These are phyloP conservation scores for Plotosus lineatus DNA, from an alignment of 2,113 vertebrate genomes.

Conservation along the genomic window DNA sequence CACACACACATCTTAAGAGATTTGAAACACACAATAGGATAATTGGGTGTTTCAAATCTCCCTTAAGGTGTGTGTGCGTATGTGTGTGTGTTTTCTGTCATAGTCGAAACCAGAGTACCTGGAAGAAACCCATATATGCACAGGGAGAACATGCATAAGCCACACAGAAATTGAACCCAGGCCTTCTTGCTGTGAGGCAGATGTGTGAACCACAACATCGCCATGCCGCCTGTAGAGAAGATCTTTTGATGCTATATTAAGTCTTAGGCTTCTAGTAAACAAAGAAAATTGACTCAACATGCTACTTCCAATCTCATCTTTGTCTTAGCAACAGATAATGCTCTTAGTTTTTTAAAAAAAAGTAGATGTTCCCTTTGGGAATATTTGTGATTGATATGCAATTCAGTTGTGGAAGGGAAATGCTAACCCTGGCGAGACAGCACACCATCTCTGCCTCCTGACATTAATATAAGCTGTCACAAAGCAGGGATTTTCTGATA, in stretches of 20 bases:
- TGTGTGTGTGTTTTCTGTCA: no score
- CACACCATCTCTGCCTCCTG: constrained; percentile 40
- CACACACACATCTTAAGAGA: no score
- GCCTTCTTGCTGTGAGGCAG: no score
- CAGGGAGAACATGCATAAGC: no score
- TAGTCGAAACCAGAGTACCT: no score
- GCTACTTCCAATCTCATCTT: constrained; percentile 29
- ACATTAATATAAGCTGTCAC: constrained; percentile 48
- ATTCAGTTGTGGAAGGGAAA: constrained; percentile 35
- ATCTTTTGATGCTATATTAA: constrained; percentile 38
- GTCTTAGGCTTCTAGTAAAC: constrained; percentile 42
- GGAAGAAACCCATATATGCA: no score
- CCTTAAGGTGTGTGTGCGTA: no score
- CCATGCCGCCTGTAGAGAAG: constrained; percentile 28
- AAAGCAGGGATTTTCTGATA: constrained; percentile 36
- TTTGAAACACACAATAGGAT: no score
- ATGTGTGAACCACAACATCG: no score
- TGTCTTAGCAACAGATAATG: constrained; percentile 5
- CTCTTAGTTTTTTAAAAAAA: not conserved
- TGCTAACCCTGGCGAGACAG: constrained; percentile 17
- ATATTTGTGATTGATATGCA: constrained; percentile 32
- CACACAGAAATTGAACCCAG: no score
- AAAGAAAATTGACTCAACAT: constrained; percentile 30
- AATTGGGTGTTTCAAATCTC: no score
- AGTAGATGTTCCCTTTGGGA: constrained; percentile 18